These are phyloP conservation scores for Phylloscopus collybita DNA, from an alignment of 2,797 vertebrate genomes.

Conservation along the genomic window DNA sequence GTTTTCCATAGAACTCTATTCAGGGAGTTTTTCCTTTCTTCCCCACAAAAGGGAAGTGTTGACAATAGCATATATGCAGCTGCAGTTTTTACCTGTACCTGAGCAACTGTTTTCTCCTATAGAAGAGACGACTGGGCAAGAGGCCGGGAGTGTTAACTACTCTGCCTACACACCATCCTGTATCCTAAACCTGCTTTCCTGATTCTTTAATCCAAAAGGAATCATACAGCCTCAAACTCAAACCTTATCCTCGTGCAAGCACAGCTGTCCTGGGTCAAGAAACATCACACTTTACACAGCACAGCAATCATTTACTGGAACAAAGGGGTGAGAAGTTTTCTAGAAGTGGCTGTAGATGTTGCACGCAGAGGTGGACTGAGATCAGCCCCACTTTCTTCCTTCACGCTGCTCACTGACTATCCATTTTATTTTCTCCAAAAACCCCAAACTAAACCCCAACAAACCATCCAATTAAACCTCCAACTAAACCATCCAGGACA, in stretches of 20 bases:
- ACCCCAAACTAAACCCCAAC: not conserved
- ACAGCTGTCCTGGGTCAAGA: rapidly evolving
- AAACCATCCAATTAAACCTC: too few species aligned
- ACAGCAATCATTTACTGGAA: not conserved
- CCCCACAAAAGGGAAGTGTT: not conserved
- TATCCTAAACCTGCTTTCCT: not conserved
- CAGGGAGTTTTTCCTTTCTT: not conserved
- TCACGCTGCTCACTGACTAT: not conserved
- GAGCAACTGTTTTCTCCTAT: rapidly evolving
- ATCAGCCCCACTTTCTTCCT: not conserved
- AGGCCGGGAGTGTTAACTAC: not conserved
- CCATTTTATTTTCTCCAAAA: not conserved
- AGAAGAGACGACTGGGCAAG: not conserved
- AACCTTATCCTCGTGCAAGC: not conserved
- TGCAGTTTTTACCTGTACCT: not conserved
- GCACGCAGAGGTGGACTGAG: rapidly evolving
- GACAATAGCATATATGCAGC: not conserved
- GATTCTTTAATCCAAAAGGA: not conserved
- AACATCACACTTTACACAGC: not conserved
- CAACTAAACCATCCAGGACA: not conserved
- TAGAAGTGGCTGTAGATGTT: not conserved
- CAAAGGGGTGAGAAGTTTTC: not conserved
- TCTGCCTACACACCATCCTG: not conserved
- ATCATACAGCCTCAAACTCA: not conserved
- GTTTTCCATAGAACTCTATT: not conserved